Evolutionary conservation across 2,113 vertebrate species (phyloP).

Genomic region (Passer montanus): DNA sequence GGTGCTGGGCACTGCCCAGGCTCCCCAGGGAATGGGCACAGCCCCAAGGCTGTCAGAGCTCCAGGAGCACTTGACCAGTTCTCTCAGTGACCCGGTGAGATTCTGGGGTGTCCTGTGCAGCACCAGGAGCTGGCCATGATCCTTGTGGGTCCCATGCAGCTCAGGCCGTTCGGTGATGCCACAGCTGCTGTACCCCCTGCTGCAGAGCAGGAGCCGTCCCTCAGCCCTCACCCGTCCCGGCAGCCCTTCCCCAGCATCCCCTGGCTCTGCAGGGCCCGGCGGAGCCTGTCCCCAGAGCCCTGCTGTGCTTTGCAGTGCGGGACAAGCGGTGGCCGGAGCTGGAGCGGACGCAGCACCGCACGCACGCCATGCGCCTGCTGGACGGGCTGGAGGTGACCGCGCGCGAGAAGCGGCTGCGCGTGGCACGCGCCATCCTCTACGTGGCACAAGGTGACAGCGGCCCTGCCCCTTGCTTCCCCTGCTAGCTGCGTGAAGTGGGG

Average conservation of each 20-base stretch:
- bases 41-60: background rate
- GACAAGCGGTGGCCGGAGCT: slow-evolving; percentile 91
- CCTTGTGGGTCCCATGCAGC: accelerated
- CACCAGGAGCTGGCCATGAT: accelerated
- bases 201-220: accelerated
- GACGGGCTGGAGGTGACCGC: slow-evolving; percentile 92
- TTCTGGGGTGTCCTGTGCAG: background rate
- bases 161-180: background rate
- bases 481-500: accelerated
- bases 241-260: background rate
- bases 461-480: background rate
- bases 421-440: slow-evolving; percentile 92
- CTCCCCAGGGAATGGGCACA: background rate
- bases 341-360: slow-evolving; percentile 84
- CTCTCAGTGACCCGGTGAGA: accelerated
- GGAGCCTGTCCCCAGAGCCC: background rate
- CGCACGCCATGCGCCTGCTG: slow-evolving; percentile 92
- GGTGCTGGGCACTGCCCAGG: background rate
- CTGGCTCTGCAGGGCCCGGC: background rate
- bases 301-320: slow-evolving; percentile 70
- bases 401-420: slow-evolving; percentile 88
- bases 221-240: accelerated
- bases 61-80: accelerated
- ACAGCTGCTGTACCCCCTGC: accelerated
- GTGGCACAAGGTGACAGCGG: slow-evolving; percentile 87